phyloP scores from a whole-genome alignment of 2,888 invertebrate genomes.

The Ichneumoninae sp. region DNA sequence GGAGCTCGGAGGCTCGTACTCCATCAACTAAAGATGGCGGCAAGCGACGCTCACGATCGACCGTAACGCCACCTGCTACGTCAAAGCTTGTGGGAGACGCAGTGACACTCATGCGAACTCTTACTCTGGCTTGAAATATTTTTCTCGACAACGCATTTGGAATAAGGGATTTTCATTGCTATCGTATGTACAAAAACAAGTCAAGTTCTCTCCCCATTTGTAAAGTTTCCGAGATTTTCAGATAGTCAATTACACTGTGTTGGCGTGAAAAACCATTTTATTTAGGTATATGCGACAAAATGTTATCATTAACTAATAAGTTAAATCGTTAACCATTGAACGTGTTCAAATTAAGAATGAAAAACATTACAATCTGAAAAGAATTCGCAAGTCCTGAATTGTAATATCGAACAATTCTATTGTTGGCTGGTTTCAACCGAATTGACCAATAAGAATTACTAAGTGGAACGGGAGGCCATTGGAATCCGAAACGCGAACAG shows the following conservation, averaged over 20 bases:
- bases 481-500: background rate
- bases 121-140: background rate
- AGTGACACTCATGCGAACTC: constrained; percentile 44
- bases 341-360: background rate
- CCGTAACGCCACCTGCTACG: constrained; percentile 71
- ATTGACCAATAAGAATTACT: background rate
- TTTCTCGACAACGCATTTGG: background rate
- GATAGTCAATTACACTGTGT: background rate
- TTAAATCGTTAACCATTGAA: background rate
- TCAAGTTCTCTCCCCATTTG: background rate
- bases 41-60: constrained; percentile 75
- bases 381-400: background rate
- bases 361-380: background rate
- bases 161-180: background rate
- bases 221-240: background rate
- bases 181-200: background rate
- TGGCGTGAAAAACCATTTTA: background rate
- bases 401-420: background rate
- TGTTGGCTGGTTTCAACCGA: background rate
- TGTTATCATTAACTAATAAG: background rate
- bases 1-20: constrained; percentile 55
- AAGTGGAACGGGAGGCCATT: no score
- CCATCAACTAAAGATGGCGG: constrained; percentile 79
- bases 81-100: constrained; percentile 42
- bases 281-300: background rate